Percentiles rank a stretch among this genome's conserved stretches.
These are phyloP conservation scores for Sternotherus odoratus DNA, from an alignment of 2,797 vertebrate species.

Conservation along the genomic window DNA sequence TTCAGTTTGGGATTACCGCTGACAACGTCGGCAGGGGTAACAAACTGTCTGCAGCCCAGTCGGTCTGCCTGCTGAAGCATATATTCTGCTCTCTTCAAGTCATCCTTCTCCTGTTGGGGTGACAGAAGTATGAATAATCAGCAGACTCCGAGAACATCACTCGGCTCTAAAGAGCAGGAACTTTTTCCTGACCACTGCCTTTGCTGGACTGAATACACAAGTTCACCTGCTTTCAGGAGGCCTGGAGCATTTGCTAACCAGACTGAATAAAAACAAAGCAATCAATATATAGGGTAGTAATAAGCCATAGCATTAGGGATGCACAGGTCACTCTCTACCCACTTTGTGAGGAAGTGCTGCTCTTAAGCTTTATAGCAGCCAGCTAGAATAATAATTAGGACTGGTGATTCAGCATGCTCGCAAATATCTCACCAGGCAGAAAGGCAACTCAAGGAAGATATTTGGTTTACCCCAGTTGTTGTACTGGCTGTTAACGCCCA, in stretches of 20 bases:
- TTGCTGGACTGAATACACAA: background rate
- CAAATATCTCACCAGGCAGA: background rate
- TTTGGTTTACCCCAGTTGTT: background rate
- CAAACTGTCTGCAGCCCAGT: slow-evolving; percentile 94
- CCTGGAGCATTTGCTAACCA: fast-evolving
- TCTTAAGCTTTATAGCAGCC: background rate
- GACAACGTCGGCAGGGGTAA: slow-evolving; percentile 91
- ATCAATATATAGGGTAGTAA: background rate
- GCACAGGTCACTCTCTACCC: fast-evolving
- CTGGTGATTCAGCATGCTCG: background rate
- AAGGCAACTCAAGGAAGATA: background rate
- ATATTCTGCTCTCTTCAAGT: slow-evolving; percentile 88
- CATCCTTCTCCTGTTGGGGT: slow-evolving; percentile 89
- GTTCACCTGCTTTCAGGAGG: fast-evolving
- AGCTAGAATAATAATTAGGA: background rate
- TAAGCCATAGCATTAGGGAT: background rate
- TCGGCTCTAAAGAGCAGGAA: background rate
- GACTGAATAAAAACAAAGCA: fast-evolving
- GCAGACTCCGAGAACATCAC: background rate
- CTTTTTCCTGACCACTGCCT: background rate
- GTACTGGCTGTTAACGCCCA: background rate
- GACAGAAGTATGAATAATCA: background rate
- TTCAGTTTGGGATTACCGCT: slow-evolving; percentile 95
- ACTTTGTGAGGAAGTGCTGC: background rate
- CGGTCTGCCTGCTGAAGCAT: slow-evolving; percentile 93